Conservation (phyloP, 1,140 invertebrate species). For the Zophobas morio region DNA sequence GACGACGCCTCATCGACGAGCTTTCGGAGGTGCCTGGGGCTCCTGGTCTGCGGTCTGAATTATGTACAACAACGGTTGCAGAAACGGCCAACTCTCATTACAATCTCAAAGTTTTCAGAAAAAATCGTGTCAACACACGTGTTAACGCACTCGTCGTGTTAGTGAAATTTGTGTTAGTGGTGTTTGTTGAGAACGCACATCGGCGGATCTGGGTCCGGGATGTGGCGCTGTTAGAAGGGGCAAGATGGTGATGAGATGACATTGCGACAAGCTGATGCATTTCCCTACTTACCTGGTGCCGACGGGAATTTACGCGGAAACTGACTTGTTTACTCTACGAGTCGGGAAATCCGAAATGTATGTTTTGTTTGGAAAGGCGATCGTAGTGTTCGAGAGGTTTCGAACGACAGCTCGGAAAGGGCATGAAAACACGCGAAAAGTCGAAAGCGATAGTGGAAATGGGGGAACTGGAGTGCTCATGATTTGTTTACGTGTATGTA, state of each 20-base stretch:
- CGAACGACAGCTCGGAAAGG: too few species aligned
- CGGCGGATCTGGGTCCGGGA: background rate
- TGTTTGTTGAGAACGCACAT: slow-evolving; percentile 4
- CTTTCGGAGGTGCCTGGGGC: slow-evolving; percentile 54
- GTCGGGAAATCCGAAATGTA: too few species aligned
- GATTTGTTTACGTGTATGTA: too few species aligned
- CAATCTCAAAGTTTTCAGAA: background rate
- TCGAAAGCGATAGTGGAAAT: too few species aligned
- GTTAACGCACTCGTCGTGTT: background rate
- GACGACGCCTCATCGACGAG: slow-evolving; percentile 72
- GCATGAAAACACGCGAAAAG: too few species aligned
- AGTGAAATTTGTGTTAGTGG: slow-evolving; percentile 37
- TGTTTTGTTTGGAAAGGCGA: too few species aligned
- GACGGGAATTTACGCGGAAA: too few species aligned
- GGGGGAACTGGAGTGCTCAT: too few species aligned
- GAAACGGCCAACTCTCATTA: slow-evolving; percentile 4
- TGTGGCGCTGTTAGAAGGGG: background rate
- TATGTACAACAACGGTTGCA: slow-evolving; percentile 25
- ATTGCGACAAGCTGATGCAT: slow-evolving; percentile 34
- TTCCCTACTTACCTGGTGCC: slow-evolving; percentile 17
- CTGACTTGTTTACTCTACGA: too few species aligned
- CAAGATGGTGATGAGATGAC: slow-evolving; percentile 28
- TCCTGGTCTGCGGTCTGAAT: slow-evolving; percentile 56
- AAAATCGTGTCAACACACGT: slow-evolving; percentile 8
- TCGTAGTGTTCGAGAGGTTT: too few species aligned